Evolutionary conservation across 2,888 invertebrate species (phyloP), one percentile per base, ranked within the genome.

Genomic region (Amphipyra berbera): DNA sequence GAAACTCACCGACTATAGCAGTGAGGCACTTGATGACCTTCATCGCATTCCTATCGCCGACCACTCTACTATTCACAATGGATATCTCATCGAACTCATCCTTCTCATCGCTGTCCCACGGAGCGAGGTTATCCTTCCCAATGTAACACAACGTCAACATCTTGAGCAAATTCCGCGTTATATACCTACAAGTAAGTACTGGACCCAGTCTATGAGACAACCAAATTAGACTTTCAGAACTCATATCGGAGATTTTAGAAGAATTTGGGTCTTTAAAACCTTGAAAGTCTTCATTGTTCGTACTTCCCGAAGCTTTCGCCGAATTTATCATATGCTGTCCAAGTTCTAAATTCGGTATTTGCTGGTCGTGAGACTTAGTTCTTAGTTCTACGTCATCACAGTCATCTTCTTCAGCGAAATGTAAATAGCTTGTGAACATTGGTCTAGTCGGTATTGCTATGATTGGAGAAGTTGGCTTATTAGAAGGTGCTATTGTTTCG

Each of bases 91-190:
- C 96, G 67, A 95, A 95, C 73, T 90, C 94, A 73, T 95, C 95
- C 21, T 83, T 89, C 8, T 87, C 89, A 0, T 88, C 89, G 0
- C 88, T 85, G 0, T 95, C 95, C 67, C 92, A 88, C 0, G 95
- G 93, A 44, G 95, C 90, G 33, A 98, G 92, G 87, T 97, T 97
- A 71, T 98, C 97, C 82, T 96, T 96, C 0, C 98, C 98, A 21
- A 98, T 97, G 87, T 99, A 99, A 90, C 99, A 99, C 3, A 99
- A 91, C 0, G 98, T 98, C 55, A 99, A 92, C 98, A 99, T 99
- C 83, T 99, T 96, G 10, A 99, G 95, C 72, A 99, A 95, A 94
- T 99, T 99, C 64, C 98, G 96, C 0, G 99, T 98, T 33, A 99
- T 95, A 92, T 98, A 97, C 76, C 98, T 96, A 42, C 99, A 98